Evolutionary conservation across 2,113 vertebrate genomes (phyloP).

Genomic region (Hystrix cristata): DNA sequence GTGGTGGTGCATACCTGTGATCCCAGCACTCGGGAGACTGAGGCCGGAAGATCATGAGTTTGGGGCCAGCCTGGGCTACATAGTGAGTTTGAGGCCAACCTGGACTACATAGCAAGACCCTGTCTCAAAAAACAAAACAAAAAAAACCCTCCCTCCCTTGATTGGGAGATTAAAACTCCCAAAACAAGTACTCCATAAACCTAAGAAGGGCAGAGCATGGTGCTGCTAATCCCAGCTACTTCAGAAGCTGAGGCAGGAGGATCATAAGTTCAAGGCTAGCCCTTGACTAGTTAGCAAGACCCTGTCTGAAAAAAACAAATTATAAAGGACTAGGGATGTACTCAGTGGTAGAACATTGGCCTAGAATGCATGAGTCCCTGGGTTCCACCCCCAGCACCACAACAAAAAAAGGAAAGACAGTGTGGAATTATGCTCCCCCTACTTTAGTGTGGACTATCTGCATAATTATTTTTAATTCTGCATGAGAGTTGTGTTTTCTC

Average conservation of each 20-base stretch:
- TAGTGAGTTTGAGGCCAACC: not conserved
- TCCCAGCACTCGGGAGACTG: not conserved
- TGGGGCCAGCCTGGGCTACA: not conserved
- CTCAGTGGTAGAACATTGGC: not conserved
- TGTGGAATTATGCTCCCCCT: not conserved
- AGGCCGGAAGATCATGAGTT: not conserved
- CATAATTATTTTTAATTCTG: slow-evolving; percentile 3
- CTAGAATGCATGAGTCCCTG: not conserved
- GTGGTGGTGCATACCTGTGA: not conserved
- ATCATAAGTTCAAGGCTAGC: not conserved
- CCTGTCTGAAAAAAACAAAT: not conserved
- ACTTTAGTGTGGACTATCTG: not conserved
- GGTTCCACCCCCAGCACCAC: not conserved
- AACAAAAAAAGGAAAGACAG: not conserved
- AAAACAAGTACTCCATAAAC: slow-evolving; percentile 12
- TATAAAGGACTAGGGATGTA: not conserved
- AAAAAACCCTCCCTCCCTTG: not conserved
- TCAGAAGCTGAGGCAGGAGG: not conserved
- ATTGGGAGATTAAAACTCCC: not conserved
- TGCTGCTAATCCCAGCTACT: not conserved
- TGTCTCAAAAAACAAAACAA: not conserved
- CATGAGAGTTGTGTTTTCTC: not conserved
- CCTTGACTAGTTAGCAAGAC: not conserved
- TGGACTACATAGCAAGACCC: not conserved
- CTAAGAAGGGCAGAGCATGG: not conserved